Evolutionary conservation across 2,888 invertebrate species (phyloP).

Genomic region (Serrognathus titanus): DNA sequence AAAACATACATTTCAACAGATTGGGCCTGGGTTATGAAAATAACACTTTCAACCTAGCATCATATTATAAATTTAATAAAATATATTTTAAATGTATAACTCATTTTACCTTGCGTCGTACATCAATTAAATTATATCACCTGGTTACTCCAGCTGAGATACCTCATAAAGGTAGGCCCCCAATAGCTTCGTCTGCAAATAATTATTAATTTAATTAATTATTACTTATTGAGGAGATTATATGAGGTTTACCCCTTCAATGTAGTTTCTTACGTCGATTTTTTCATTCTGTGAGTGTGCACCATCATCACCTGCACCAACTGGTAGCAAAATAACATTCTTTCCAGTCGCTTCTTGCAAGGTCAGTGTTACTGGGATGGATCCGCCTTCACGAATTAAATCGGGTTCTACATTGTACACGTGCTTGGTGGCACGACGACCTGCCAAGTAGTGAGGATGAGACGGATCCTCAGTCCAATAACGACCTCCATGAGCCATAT

Average conservation of each 20-base stretch:
- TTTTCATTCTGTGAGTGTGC: constrained; percentile 99
- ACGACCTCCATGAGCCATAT: constrained; percentile 71
- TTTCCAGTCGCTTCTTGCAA: constrained; percentile 89
- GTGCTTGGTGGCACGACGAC: constrained; percentile 71
- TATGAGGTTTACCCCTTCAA: constrained; percentile 75
- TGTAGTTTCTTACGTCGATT: constrained; percentile 86
- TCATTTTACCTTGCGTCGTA: too few relatives aligned
- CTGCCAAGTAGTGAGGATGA: constrained; percentile 91
- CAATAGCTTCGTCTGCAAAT: constrained; percentile 78
- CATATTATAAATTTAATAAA: constrained; percentile 32
- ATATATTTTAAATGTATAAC: constrained; percentile 26
- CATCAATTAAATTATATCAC: neutral
- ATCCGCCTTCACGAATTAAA: constrained; percentile 94
- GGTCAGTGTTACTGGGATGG: constrained; percentile 94
- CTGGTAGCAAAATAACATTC: constrained; percentile 90
- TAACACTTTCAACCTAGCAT: constrained; percentile 12
- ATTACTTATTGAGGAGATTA: neutral
- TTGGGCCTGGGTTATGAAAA: constrained; percentile 51
- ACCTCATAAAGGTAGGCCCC: constrained; percentile 88
- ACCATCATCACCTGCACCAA: constrained; percentile 95
- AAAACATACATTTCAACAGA: constrained; percentile 44
- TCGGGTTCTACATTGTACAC: constrained; percentile 91
- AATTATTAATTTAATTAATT: constrained; percentile 5
- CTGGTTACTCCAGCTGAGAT: constrained; percentile 46
- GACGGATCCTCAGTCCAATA: constrained; percentile 92